Evolutionary conservation across 2,113 vertebrate genomes (phyloP), one percentile per base, ranked within the genome.

Genomic region (Natator depressus): DNA sequence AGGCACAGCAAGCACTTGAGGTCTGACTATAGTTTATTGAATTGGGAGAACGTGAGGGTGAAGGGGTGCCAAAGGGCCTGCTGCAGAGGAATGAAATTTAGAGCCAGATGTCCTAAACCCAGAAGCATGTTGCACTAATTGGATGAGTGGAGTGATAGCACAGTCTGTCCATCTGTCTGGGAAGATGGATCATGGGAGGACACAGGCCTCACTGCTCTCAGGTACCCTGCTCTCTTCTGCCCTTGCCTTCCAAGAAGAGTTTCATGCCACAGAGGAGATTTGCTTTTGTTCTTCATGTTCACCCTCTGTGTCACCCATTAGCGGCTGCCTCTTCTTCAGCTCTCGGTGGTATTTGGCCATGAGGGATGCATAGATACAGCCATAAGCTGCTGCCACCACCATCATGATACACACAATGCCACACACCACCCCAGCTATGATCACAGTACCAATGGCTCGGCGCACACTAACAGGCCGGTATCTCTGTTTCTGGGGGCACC

Each of bases 281-380:
- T 99, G 99, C 98, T 99, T 99, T 96, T 99, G 99, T 76, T 99
- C 99, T 69, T 99, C 99, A 0, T 98, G 99, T 86, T 99, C 99
- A 0, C 97, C 99, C 89, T 99, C 99, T 1, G 99, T 98, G n/a
- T 99, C 99, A 8, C 99, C 99, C 99, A 99, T 99, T 84, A 99
- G 97, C 0, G 99, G 99, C 98, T 99, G 99, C 96, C 99, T 98
- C 98, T 99, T 99, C 98, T 99, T 99, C 94, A 99, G 98, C 98
- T 99, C 99, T 49, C 99, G 98, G 97, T 99, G 99, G 97, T 99
- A 99, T 96, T 99, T 99, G 95, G 99, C 99, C 99, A 99, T 99
- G 82, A 99, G 99, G 53, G 99, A 99, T 90, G 99, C 99, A 0
- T 99, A 99, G 98, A 99, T 99, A 97, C 99, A 99, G 19, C 99